Conservation (phyloP, 2,113 vertebrate genomes). For the Malurus melanocephalus region DNA sequence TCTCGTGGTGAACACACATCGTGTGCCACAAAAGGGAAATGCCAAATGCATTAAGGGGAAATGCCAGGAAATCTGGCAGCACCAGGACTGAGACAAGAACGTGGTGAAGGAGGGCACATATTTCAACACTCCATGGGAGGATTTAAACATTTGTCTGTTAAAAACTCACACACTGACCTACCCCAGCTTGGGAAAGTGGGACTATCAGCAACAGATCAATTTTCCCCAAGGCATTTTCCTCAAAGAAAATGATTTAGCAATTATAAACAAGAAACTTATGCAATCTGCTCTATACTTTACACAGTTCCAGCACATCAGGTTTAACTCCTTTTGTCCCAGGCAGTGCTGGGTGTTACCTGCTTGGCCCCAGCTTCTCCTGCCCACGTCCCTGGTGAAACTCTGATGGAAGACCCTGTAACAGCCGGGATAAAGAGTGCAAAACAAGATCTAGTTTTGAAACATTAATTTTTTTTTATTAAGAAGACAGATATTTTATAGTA, state of each 20-base stretch:
- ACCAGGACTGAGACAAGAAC: rapidly evolving
- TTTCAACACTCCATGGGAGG: constrained; percentile 1
- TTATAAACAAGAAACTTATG: neutral
- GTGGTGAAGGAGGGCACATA: neutral
- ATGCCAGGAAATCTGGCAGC: neutral
- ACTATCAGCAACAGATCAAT: constrained; percentile 58
- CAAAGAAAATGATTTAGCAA: neutral
- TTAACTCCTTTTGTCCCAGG: neutral
- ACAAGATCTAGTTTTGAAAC: constrained; percentile 70
- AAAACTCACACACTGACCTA: constrained; percentile 15
- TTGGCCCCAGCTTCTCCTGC: neutral
- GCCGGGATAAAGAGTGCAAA: constrained; percentile 22
- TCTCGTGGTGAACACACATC: neutral
- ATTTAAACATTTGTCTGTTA: constrained; percentile 39
- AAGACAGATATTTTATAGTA: constrained; percentile 86
- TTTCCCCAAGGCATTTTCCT: constrained; percentile 45
- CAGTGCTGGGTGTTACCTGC: no score
- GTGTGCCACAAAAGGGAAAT: neutral
- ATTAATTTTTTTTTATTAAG: constrained; percentile 85
- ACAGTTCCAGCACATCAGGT: neutral
- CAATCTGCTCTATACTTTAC: neutral
- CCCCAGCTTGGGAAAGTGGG: constrained; percentile 45
- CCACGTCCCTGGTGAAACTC: neutral
- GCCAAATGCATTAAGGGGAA: neutral
- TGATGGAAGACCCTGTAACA: rapidly evolving